Conservation (phyloP, 2,888 invertebrate genomes). For the Phyllotreta cruciferae region DNA sequence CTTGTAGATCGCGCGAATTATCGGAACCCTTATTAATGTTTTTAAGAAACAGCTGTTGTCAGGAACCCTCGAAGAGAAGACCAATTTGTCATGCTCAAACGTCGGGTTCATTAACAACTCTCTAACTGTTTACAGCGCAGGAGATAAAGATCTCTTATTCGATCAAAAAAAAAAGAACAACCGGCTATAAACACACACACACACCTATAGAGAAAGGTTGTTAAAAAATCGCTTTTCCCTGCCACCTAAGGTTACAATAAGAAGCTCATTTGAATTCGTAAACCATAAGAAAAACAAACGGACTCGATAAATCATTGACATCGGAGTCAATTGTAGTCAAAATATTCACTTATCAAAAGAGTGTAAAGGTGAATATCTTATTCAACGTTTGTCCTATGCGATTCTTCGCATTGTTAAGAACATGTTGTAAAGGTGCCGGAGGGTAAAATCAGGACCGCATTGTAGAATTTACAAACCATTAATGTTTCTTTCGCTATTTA, state of each 20-base stretch:
- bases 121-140: background rate
- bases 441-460: conserved; percentile 28
- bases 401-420: conserved; percentile 35
- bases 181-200: no score
- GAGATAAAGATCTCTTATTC: conserved; percentile 1
- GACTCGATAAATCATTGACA: conserved; percentile 40
- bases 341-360: conserved; percentile 47
- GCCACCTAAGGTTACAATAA: conserved; percentile 21
- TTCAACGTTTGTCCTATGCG: conserved; percentile 40
- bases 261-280: conserved; percentile 22
- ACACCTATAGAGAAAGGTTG: conserved; percentile 1
- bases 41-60: conserved; percentile 14
- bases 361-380: conserved; percentile 50
- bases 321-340: conserved; percentile 38
- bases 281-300: conserved; percentile 25
- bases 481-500: conserved; percentile 1
- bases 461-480: conserved; percentile 10
- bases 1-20: no score
- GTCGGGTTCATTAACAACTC: conserved; percentile 15
- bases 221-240: conserved; percentile 10
- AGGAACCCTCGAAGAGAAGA: conserved; percentile 2
- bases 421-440: conserved; percentile 33
- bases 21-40: conserved; percentile 6
- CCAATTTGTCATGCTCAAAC: conserved; percentile 19
- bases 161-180: background rate